phyloP scores from a whole-genome alignment of 2,888 invertebrate species.

The Pristionchus arcanus region DNA sequence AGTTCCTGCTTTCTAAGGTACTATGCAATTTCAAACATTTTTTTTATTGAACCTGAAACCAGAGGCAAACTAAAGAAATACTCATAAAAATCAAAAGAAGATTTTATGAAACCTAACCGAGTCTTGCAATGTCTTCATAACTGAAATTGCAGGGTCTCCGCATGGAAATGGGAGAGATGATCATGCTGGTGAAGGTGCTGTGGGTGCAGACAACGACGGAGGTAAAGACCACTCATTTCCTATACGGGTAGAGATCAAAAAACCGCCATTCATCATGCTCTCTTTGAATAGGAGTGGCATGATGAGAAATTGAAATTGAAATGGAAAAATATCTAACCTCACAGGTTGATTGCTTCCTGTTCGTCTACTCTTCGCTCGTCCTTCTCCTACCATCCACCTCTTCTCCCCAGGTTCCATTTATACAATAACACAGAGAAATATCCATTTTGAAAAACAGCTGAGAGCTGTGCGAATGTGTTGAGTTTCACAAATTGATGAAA shows the following conservation, averaged over 20 bases:
- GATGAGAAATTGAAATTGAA: too few species aligned
- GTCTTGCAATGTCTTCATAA: not conserved
- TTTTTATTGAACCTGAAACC: not conserved
- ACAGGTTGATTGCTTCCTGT: conserved; percentile 66
- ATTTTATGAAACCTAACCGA: not conserved
- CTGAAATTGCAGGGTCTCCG: conserved; percentile 60
- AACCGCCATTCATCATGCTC: too few species aligned
- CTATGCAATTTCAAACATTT: not conserved
- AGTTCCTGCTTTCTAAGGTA: conserved; percentile 51
- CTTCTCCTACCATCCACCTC: conserved; percentile 62
- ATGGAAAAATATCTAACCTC: too few species aligned
- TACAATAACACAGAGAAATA: not conserved
- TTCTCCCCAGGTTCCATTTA: not conserved
- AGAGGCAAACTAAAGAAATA: too few species aligned
- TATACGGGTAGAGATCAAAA: too few species aligned
- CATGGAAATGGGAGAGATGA: conserved; percentile 65
- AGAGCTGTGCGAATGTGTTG: not conserved
- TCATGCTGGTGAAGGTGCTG: conserved; percentile 62
- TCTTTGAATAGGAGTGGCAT: too few species aligned
- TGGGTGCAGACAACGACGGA: conserved; percentile 48
- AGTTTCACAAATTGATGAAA: not conserved
- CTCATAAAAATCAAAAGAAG: not conserved
- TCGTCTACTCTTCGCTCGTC: conserved; percentile 67
- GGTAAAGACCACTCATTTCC: not conserved
- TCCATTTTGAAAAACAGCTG: not conserved